Evolutionary conservation across 2,888 invertebrate species (phyloP), one percentile per base, ranked within the genome.

Genomic region (Taphrorychus bicolor): DNA sequence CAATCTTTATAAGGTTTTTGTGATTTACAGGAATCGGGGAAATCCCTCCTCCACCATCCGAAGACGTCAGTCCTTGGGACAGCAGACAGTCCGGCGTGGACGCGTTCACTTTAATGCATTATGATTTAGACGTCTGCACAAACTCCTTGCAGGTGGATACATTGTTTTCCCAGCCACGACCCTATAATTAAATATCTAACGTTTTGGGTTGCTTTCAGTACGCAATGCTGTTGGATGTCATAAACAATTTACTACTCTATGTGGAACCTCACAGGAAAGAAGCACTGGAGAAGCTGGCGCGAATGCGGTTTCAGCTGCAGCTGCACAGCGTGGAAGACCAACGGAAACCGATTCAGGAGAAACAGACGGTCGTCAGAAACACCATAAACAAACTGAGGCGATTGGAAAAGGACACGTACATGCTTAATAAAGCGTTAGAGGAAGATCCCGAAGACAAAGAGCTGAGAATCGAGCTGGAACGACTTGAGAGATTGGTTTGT

Each of bases 121-220:
- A 99, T 80, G 98, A 98, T 84, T 86, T 99, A 32, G 97, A 98
- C 80, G 96, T 97, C n/a, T 96, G 95, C 84, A 97, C 97, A 45
- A 98, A 97, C 84, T 95, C 96, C 0, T 80, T 94, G 72, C 92
- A 92, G 84, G 91, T 91, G n/a, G n/a, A n/a, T n/a, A n/a, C n/a
- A n/a, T n/a, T n/a, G n/a, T n/a, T n/a, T n/a, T n/a, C n/a, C n/a
- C n/a, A n/a, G n/a, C n/a, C n/a, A n/a, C n/a, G n/a, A n/a, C n/a
- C n/a, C n/a, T n/a, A n/a, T n/a, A n/a, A n/a, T n/a, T n/a, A n/a
- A n/a, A n/a, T n/a, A n/a, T n/a, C n/a, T n/a, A n/a, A n/a, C n/a
- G n/a, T n/a, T n/a, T n/a, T n/a, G n/a, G n/a, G n/a, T n/a, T n/a
- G n/a, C 48, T 54, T 60, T 58, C 87, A 96, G 89, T 98, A 98